Percentiles rank a stretch among this genome's conserved stretches.
phyloP scores from a whole-genome alignment of 2,888 invertebrate genomes.

The Pachliopta kotzebuea region DNA sequence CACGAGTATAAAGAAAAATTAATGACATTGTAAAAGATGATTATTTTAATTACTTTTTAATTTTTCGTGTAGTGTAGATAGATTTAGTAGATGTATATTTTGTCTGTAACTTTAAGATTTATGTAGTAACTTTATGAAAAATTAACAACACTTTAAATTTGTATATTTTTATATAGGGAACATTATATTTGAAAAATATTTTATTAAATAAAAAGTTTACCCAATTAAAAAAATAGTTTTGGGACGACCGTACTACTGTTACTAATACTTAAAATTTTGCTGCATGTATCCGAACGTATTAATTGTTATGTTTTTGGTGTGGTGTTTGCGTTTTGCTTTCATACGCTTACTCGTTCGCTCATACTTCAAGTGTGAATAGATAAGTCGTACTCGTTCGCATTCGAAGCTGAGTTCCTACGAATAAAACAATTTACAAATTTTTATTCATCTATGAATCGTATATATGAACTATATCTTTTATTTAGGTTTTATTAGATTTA shows the following conservation, averaged over 20 bases:
- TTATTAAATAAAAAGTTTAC: background rate
- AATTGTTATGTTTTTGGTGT: slow-evolving; percentile 45
- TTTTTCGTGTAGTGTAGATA: no score
- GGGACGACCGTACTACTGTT: background rate
- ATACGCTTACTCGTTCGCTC: slow-evolving; percentile 37
- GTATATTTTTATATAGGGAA: no score
- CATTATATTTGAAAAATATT: no score
- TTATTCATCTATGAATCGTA: slow-evolving; percentile 54
- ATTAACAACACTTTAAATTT: no score
- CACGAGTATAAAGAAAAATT: no score
- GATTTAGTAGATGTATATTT: no score
- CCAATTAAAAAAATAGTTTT: background rate
- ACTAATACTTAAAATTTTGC: background rate
- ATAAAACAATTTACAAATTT: slow-evolving; percentile 43
- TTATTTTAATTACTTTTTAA: no score
- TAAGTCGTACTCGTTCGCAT: slow-evolving; percentile 51
- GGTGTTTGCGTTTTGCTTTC: slow-evolving; percentile 41
- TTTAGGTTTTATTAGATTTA: slow-evolving; percentile 44
- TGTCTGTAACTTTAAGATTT: no score
- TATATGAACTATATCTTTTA: slow-evolving; percentile 37
- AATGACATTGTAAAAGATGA: no score
- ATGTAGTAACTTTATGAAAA: no score
- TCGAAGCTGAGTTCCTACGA: slow-evolving; percentile 34
- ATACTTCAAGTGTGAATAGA: slow-evolving; percentile 42
- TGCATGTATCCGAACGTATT: slow-evolving; percentile 44